phyloP scores from a whole-genome alignment of 2,797 vertebrate species.

The Melopsittacus undulatus region DNA sequence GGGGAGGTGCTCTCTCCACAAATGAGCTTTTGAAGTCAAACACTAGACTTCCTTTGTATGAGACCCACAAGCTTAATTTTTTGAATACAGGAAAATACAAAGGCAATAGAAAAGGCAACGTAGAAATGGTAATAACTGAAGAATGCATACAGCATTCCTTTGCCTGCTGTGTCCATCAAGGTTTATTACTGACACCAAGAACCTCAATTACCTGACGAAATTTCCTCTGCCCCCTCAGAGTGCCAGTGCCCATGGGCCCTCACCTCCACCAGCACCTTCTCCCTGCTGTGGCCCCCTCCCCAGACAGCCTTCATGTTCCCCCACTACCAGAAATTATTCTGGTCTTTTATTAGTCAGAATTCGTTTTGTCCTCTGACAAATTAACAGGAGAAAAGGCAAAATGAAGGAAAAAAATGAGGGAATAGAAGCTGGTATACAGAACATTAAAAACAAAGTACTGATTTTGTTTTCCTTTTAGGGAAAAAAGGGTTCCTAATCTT shows the following conservation, averaged over 20 bases:
- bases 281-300: background rate
- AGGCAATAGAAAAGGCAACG: background rate
- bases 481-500: background rate
- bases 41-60: background rate
- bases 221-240: background rate
- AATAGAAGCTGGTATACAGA: background rate
- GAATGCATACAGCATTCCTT: background rate
- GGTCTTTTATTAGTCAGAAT: background rate
- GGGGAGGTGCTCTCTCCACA: background rate
- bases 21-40: background rate
- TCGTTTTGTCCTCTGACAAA: background rate
- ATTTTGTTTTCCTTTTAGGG: background rate
- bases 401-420: background rate
- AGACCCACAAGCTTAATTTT: background rate
- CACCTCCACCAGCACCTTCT: background rate
- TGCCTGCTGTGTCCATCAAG: fast-evolving
- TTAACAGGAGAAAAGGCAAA: background rate
- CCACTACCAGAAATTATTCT: background rate
- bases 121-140: background rate
- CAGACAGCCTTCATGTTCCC: fast-evolving
- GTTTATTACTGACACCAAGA: background rate
- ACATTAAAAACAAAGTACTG: background rate
- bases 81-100: background rate
- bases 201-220: background rate
- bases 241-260: background rate